These are phyloP conservation scores for Acholoe squamosa DNA, from an alignment of 2,888 invertebrate genomes.

Conservation along the genomic window DNA sequence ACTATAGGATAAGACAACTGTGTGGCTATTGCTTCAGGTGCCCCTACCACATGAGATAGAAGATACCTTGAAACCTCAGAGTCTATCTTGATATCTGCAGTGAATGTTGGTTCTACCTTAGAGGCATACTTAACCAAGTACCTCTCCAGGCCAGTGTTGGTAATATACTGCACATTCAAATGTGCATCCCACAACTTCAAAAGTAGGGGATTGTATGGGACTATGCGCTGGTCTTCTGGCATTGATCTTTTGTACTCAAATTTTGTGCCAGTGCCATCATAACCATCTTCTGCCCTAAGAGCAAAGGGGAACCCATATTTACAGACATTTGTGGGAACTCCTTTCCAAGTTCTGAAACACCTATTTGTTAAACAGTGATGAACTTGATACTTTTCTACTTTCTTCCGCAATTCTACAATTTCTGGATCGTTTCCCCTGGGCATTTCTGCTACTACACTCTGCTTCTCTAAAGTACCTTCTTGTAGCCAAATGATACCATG, in stretches of 20 bases:
- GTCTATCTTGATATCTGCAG: no score
- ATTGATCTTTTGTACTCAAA: neutral
- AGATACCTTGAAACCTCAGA: no score
- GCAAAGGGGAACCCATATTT: conserved; percentile 28
- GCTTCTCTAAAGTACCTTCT: conserved; percentile 8
- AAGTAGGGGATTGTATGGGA: no score
- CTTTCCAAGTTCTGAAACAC: conserved; percentile 5
- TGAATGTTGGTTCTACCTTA: no score
- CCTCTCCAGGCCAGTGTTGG: neutral
- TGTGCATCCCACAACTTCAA: no score
- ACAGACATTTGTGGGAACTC: neutral
- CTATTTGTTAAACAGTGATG: neutral
- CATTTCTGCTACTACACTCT: no score
- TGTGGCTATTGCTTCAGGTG: no score
- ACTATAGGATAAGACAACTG: no score
- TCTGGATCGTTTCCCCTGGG: neutral
- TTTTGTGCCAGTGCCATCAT: neutral
- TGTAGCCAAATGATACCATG: conserved; percentile 2
- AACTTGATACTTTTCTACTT: neutral
- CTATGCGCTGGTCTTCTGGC: neutral
- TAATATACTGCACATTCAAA: conserved; percentile 18
- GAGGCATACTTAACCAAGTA: no score
- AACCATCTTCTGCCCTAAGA: no score
- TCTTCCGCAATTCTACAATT: neutral
- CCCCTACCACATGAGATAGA: no score